Percentiles rank a stretch among this genome's conserved stretches.
Evolutionary conservation across 1,140 invertebrate species (phyloP).

Genomic region (Drosophila fuyamai): DNA sequence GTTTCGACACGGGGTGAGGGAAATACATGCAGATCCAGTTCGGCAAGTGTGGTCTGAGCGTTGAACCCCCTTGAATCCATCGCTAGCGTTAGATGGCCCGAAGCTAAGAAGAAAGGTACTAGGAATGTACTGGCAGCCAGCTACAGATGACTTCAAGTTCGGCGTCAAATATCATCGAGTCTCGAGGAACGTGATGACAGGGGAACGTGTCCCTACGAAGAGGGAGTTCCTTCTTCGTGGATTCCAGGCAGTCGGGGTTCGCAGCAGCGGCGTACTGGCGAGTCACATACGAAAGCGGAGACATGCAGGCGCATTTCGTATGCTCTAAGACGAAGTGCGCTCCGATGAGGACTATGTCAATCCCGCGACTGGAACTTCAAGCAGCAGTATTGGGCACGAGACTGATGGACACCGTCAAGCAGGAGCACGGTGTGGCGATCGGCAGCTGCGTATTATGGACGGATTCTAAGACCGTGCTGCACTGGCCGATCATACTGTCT

Average conservation of each 20-base stretch:
- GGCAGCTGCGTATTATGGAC: background rate
- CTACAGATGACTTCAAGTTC: slow-evolving; percentile 14
- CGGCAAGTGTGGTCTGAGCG: no score
- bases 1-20: background rate
- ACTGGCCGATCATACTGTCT: no score
- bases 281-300: background rate
- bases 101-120: slow-evolving; percentile 7
- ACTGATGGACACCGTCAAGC: slow-evolving; percentile 38
- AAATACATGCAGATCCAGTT: slow-evolving; percentile 7
- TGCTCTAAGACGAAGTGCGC: slow-evolving; percentile 74
- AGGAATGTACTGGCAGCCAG: slow-evolving; percentile 20
- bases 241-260: slow-evolving; percentile 32
- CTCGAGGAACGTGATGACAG: slow-evolving; percentile 1
- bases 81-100: background rate
- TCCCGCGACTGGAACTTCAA: slow-evolving; percentile 84
- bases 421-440: slow-evolving; percentile 1
- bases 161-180: slow-evolving; percentile 12
- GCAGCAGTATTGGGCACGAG: slow-evolving; percentile 79
- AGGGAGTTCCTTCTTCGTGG: slow-evolving; percentile 42
- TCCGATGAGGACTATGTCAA: slow-evolving; percentile 71
- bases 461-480: slow-evolving; percentile 24
- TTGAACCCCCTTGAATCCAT: background rate
- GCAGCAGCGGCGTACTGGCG: slow-evolving; percentile 46
- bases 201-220: background rate
- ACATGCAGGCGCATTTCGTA: slow-evolving; percentile 11